These are phyloP conservation scores for Leucophenga maculata DNA, from an alignment of 2,888 invertebrate species.

Conservation along the genomic window DNA sequence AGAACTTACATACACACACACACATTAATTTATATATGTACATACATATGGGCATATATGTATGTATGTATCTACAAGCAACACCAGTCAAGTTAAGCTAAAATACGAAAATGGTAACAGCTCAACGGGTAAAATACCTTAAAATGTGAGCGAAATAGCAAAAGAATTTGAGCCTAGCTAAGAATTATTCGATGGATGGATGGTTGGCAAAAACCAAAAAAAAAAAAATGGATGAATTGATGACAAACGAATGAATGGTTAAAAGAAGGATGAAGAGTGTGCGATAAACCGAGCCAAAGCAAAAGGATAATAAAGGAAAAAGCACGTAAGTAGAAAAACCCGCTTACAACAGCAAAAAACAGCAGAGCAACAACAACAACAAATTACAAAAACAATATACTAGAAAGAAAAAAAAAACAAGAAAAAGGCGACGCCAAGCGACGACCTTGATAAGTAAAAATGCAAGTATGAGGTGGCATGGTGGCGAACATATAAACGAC, in stretches of 20 bases:
- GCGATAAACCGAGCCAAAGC: conserved; percentile 11
- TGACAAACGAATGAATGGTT: not conserved
- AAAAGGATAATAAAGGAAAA: conserved; percentile 27
- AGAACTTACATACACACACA: no score
- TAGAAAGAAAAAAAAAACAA: conserved; percentile 27
- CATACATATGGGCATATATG: no score
- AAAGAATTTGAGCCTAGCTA: conserved; percentile 48
- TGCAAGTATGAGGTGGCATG: conserved; percentile 3
- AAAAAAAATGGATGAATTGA: no score
- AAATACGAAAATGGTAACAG: no score
- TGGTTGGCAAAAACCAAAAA: conserved; percentile 1
- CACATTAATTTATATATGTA: no score
- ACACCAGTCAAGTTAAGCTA: no score
- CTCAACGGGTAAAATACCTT: no score
- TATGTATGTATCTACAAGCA: no score
- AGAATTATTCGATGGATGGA: conserved; percentile 49
- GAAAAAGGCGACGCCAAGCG: conserved; percentile 54
- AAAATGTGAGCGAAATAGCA: conserved; percentile 47
- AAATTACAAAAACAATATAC: conserved; percentile 11
- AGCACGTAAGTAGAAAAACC: conserved; percentile 56
- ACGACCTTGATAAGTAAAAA: conserved; percentile 69
- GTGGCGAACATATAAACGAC: not conserved
- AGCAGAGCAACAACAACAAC: conserved; percentile 27
- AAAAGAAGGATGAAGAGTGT: not conserved
- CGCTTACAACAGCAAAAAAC: conserved; percentile 60